These are phyloP conservation scores for Agrilus biguttatus DNA, from an alignment of 2,888 invertebrate species.

Conservation along the genomic window DNA sequence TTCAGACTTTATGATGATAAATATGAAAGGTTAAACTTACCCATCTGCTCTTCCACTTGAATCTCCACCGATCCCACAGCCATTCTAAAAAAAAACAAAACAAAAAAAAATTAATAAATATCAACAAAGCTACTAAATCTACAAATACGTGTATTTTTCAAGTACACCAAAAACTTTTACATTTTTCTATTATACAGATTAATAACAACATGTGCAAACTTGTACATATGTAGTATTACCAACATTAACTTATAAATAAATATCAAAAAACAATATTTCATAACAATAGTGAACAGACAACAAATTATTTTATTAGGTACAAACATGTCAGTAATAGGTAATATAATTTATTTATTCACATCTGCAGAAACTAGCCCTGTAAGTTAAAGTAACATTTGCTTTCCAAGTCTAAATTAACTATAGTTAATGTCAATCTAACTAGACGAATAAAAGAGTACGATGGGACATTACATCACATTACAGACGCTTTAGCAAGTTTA, in stretches of 20 bases:
- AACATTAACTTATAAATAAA: too few species aligned
- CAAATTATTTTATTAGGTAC: not conserved
- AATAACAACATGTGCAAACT: conserved; percentile 1
- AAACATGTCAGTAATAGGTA: too few species aligned
- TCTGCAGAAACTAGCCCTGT: too few species aligned
- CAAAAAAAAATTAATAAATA: conserved; percentile 38
- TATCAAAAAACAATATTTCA: not conserved
- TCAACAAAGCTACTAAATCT: conserved; percentile 28
- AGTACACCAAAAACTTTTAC: conserved; percentile 1
- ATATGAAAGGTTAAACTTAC: conserved; percentile 40
- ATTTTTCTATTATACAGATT: not conserved
- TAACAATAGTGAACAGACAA: conserved; percentile 4
- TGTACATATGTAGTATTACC: too few species aligned
- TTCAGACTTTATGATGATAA: too few species aligned
- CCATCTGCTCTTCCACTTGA: conserved; percentile 69
- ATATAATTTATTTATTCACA: too few species aligned
- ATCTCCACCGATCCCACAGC: conserved; percentile 64
- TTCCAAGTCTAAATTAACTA: too few species aligned
- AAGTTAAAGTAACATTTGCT: too few species aligned
- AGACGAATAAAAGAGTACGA: too few species aligned
- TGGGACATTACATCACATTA: too few species aligned
- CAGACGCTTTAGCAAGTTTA: too few species aligned
- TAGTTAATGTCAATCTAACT: too few species aligned
- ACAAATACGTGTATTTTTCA: conserved; percentile 6
- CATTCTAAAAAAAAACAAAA: conserved; percentile 69